Evolutionary conservation across 2,797 vertebrate genomes (phyloP).

Genomic region (Discoglossus pictus): DNA sequence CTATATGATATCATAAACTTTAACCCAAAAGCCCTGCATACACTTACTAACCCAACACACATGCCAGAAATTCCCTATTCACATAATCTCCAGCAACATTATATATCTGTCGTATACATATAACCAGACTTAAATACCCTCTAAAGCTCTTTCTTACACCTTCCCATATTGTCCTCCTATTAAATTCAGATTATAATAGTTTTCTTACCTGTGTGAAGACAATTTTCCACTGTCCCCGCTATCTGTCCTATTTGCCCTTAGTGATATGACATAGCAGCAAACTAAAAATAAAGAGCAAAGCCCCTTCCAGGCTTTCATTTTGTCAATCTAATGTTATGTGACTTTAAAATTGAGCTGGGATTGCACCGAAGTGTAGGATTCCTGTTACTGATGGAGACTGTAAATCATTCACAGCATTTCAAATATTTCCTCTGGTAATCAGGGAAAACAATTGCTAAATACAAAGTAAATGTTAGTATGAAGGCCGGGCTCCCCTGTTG

Average conservation of each 20-base stretch:
- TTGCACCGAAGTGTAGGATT: neutral
- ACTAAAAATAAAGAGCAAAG: neutral
- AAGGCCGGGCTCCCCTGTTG: neutral
- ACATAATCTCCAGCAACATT: too few species aligned
- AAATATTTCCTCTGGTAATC: constrained; percentile 19
- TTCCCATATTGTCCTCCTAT: too few species aligned
- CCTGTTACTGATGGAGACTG: neutral
- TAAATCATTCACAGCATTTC: constrained; percentile 39
- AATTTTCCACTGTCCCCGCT: neutral
- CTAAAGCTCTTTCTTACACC: too few species aligned
- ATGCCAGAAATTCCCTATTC: too few species aligned
- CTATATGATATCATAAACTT: too few species aligned
- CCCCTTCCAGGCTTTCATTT: neutral
- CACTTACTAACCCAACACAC: too few species aligned
- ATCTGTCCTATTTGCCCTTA: neutral
- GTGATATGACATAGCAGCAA: neutral
- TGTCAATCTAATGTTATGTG: neutral
- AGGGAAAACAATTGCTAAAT: constrained; percentile 15
- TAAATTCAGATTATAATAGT: too few species aligned
- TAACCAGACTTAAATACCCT: too few species aligned
- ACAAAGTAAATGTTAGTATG: constrained; percentile 18
- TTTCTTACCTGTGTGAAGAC: neutral
- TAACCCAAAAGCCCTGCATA: too few species aligned
- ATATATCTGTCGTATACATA: too few species aligned
- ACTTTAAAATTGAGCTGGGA: neutral